phyloP scores from a whole-genome alignment of 2,113 vertebrate species.

The Rynchops niger region DNA sequence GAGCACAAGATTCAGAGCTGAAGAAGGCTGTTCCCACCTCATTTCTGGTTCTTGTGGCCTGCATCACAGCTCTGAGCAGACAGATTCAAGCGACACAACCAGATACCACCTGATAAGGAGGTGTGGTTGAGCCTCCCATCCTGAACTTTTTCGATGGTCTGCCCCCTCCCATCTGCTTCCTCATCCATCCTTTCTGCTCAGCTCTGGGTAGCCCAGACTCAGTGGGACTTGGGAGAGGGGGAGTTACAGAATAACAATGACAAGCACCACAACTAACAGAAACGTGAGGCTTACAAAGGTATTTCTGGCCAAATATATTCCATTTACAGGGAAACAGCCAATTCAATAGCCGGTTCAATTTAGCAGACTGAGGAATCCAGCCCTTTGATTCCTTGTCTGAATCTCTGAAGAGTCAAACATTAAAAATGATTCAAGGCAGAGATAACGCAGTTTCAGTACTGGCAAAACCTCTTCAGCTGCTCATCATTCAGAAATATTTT shows the following conservation, averaged over 20 bases:
- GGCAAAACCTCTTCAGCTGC: slow-evolving; percentile 34
- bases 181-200: fast-evolving
- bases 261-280: background rate
- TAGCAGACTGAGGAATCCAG: background rate
- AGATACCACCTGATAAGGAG: background rate
- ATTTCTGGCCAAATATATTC: background rate
- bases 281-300: background rate
- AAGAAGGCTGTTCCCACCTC: background rate
- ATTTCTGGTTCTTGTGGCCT: background rate
- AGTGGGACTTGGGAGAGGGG: too few relatives aligned
- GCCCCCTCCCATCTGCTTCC: background rate
- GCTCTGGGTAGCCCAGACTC: background rate
- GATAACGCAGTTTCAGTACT: background rate
- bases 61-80: background rate
- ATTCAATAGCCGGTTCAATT: background rate
- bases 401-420: slow-evolving; percentile 4
- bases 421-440: slow-evolving; percentile 35
- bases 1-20: background rate
- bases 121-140: background rate
- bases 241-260: background rate
- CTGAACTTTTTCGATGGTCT: background rate
- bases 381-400: background rate
- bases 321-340: background rate
- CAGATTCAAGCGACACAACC: fast-evolving
- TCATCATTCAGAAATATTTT: background rate